Conservation (phyloP, 2,888 invertebrate species). For the Poecilobothrus nobilitatus region DNA sequence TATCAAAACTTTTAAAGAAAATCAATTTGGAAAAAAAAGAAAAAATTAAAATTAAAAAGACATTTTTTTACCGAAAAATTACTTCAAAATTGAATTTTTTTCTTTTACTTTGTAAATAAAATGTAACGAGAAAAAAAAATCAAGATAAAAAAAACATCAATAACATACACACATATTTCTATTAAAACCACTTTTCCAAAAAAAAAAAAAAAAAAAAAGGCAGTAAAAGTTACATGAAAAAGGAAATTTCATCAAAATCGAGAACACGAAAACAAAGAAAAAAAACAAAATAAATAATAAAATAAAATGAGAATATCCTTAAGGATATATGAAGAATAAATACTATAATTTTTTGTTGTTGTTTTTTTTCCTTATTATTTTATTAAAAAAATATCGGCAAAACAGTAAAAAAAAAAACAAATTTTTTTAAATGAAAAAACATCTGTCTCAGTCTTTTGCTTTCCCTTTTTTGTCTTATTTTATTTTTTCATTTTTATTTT, state of each 20-base stretch:
- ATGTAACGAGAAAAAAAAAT: no score
- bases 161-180: no score
- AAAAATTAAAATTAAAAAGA: background rate
- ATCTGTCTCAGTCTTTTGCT: background rate
- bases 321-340: background rate
- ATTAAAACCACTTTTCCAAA: background rate
- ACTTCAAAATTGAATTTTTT: background rate
- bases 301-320: background rate
- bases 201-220: background rate
- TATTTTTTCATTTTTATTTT: background rate
- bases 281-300: background rate
- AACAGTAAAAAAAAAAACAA: background rate
- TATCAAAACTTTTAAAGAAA: no score
- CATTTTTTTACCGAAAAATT: background rate
- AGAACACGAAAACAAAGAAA: background rate
- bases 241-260: background rate
- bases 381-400: background rate
- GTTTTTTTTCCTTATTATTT: no score
- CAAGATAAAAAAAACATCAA: background rate
- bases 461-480: background rate
- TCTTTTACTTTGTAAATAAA: background rate
- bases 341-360: no score
- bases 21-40: no score
- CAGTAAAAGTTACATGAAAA: background rate
- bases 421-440: background rate